phyloP scores from a whole-genome alignment of 1,140 invertebrate genomes.

The Hypsibius dujardini region DNA sequence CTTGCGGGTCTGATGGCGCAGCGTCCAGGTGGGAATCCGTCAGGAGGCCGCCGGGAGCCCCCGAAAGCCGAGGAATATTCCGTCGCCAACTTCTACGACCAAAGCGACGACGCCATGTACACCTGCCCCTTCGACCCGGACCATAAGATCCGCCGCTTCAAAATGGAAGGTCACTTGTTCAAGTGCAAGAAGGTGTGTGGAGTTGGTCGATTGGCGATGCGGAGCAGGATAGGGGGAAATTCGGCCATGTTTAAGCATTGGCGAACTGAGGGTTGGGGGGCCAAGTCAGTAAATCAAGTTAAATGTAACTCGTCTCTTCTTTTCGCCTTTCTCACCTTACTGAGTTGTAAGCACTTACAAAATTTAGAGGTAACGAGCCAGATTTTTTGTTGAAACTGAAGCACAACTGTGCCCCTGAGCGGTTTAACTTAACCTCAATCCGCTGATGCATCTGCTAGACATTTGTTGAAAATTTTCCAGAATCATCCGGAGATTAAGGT shows the following conservation, averaged over 20 bases:
- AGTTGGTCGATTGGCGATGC: no score
- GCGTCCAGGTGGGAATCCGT: no score
- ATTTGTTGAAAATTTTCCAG: constrained; percentile 2
- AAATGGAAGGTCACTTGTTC: neutral
- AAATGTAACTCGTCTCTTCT: neutral
- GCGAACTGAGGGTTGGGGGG: neutral
- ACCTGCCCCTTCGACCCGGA: neutral
- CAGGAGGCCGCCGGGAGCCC: no score
- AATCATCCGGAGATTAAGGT: neutral
- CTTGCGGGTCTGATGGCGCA: no score
- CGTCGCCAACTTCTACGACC: no score
- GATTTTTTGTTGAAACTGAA: no score
- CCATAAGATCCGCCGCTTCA: neutral
- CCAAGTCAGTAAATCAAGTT: neutral
- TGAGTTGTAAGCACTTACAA: neutral
- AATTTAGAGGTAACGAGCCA: neutral
- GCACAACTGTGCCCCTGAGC: no score
- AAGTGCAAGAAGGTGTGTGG: neutral
- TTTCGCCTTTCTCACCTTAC: neutral
- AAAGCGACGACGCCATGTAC: neutral
- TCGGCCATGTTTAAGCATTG: neutral
- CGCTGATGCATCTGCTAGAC: neutral
- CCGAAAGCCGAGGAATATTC: no score
- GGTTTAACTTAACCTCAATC: neutral
- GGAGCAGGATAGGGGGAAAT: neutral